Conservation (phyloP, 2,888 invertebrate species). For the Hyposoter dolosus region DNA sequence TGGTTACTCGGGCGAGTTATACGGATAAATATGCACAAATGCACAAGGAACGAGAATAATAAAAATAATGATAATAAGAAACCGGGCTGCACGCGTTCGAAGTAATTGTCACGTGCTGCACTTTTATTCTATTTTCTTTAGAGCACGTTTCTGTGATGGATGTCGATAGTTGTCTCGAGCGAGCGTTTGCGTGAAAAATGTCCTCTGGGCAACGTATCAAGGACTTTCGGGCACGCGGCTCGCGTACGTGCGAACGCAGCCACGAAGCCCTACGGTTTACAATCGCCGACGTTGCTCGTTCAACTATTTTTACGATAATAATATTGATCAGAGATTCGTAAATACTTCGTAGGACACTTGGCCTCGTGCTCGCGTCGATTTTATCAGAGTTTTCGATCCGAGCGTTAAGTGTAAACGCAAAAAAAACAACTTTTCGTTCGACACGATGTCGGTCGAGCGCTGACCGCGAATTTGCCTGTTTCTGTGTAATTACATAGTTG, state of each 20-base stretch:
- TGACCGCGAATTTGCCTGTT: slow-evolving; percentile 22
- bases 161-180: slow-evolving; percentile 38
- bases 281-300: slow-evolving; percentile 46
- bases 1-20: slow-evolving; percentile 38
- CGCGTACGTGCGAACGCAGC: slow-evolving; percentile 9
- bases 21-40: background rate
- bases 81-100: slow-evolving; percentile 9
- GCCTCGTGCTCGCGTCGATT: background rate
- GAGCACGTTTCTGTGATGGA: background rate
- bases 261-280: slow-evolving; percentile 55
- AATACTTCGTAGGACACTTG: slow-evolving; percentile 8
- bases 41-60: background rate
- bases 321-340: slow-evolving; percentile 35
- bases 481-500: slow-evolving; percentile 7
- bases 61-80: slow-evolving; percentile 19
- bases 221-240: slow-evolving; percentile 66
- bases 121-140: slow-evolving; percentile 3
- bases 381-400: slow-evolving; percentile 28
- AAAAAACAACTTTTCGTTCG: slow-evolving; percentile 9
- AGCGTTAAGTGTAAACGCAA: background rate
- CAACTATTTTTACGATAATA: slow-evolving; percentile 41
- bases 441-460: background rate
- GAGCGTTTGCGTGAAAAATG: slow-evolving; percentile 35
- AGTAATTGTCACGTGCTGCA: slow-evolving; percentile 61
- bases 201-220: slow-evolving; percentile 66